These are phyloP conservation scores for Diarsia mendica DNA, from an alignment of 2,888 invertebrate genomes.

Conservation along the genomic window DNA sequence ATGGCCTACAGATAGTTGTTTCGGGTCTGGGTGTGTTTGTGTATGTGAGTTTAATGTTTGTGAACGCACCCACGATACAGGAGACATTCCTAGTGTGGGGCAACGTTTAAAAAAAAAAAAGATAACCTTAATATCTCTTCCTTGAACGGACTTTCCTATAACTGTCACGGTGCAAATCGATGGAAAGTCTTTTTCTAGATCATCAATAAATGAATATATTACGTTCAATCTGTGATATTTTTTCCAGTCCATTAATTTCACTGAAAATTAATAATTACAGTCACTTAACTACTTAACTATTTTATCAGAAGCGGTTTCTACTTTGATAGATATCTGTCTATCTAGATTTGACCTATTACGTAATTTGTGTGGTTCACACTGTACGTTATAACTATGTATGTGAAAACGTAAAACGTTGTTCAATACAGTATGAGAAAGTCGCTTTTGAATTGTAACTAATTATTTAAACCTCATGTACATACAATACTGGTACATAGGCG, in stretches of 20 bases:
- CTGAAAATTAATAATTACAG: constrained; percentile 69
- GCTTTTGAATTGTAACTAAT: neutral
- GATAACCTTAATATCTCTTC: constrained; percentile 93
- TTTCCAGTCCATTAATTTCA: constrained; percentile 92
- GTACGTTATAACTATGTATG: neutral
- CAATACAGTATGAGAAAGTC: neutral
- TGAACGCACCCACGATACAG: too few relatives aligned
- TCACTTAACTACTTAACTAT: neutral
- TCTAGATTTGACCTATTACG: neutral
- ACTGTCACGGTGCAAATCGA: constrained; percentile 93
- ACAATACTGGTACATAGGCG: too few relatives aligned
- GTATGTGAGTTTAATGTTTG: too few relatives aligned
- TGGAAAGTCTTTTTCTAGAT: constrained; percentile 94
- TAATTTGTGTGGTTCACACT: neutral
- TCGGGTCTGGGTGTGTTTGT: too few relatives aligned
- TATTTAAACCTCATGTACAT: neutral
- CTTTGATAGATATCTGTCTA: neutral
- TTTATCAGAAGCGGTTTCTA: neutral
- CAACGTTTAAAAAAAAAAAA: too few relatives aligned
- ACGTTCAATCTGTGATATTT: constrained; percentile 94
- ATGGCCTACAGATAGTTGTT: too few relatives aligned
- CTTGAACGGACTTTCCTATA: constrained; percentile 94
- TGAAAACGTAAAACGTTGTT: neutral
- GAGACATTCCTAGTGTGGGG: too few relatives aligned
- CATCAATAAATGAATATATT: constrained; percentile 94